Base-by-base conservation (phyloP, 2,113 vertebrate species). In the Heloderma charlesbogerti region DNA sequence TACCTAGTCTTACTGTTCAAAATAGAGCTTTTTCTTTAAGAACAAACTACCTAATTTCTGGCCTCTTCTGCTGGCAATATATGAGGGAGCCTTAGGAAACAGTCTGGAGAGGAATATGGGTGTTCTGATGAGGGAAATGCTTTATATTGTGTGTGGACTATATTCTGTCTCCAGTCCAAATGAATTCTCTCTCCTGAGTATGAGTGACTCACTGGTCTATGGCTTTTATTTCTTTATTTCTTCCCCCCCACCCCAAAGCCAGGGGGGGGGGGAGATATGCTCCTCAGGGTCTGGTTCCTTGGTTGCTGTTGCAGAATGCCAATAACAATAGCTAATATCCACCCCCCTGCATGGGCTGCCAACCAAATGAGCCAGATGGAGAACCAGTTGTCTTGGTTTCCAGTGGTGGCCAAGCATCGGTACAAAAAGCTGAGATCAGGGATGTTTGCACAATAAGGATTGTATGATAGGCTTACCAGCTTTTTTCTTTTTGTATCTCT, bases 341-440 rank as follows among this genome's bases (percentile, higher is more conserved):
- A 29, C 25, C 48, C 27, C 27, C 25, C 45, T 29, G 69, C 66
- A 54, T 25, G 2, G 37, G n/a, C 22, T 6, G 66, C 6, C 34
- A 81, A 18, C 16, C n/a, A 69, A 48, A n/a, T 45, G 29, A 66
- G 45, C 5, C 8, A 1, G 27, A 77, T 31, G 9, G 16, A 74
- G 79, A 6, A 1, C 88, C 57, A 6, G 3, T 78, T 88, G 8
- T 74, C 60, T 1, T 1, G 0, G 0, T 4, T 81, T 60, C 72
- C 77, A 12, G 57, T 74, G 0, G 0, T 40, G 72, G 29, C 0
- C 1, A 88, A 90, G 45, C 27, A 45, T 0, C 4, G 0, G 37
- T 15, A 22, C n/a, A 15, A 45, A 91, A 6, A 40, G 66, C 66
- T 37, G 71, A 13, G 34, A 72, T 54, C 29, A 1, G 40, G 6